Evolutionary conservation across 1,140 invertebrate species (phyloP).

Genomic region (Sycobia sp.): DNA sequence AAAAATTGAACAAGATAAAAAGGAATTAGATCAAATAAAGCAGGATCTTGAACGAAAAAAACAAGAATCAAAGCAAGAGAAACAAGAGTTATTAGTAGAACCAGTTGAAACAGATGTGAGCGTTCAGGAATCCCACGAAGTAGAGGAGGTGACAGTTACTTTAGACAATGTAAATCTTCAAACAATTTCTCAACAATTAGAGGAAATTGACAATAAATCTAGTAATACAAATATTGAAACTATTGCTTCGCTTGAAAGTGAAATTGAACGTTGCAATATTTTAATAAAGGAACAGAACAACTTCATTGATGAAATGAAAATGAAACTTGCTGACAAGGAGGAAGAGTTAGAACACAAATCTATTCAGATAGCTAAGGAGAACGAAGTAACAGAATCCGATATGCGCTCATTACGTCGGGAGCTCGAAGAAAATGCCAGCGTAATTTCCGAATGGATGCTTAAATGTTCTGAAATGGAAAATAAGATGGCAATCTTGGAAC

Average conservation of each 20-base stretch:
- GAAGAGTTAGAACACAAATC: slow-evolving; percentile 44
- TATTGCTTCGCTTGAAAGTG: slow-evolving; percentile 52
- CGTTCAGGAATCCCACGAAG: too few relatives aligned
- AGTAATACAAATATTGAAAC: background rate
- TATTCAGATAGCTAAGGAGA: slow-evolving; percentile 21
- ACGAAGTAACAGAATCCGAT: background rate
- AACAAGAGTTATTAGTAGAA: background rate
- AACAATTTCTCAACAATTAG: too few relatives aligned
- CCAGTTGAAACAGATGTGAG: too few relatives aligned
- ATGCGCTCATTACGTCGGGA: slow-evolving; percentile 40
- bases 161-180: too few relatives aligned
- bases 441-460: slow-evolving; percentile 54
- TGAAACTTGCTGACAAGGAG: slow-evolving; percentile 45
- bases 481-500: slow-evolving; percentile 43
- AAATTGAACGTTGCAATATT: slow-evolving; percentile 58
- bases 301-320: slow-evolving; percentile 52
- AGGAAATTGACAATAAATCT: too few relatives aligned
- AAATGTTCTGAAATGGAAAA: slow-evolving; percentile 51
- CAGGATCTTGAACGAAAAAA: slow-evolving; percentile 43
- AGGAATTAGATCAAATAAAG: slow-evolving; percentile 22
- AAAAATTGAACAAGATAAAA: slow-evolving; percentile 38
- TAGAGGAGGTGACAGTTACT: too few relatives aligned
- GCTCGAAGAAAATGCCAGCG: slow-evolving; percentile 43
- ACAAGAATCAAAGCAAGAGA: too few relatives aligned
- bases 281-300: slow-evolving; percentile 58